Evolutionary conservation across 1,140 invertebrate species (phyloP).

Genomic region (Scaptomyza graminum): DNA sequence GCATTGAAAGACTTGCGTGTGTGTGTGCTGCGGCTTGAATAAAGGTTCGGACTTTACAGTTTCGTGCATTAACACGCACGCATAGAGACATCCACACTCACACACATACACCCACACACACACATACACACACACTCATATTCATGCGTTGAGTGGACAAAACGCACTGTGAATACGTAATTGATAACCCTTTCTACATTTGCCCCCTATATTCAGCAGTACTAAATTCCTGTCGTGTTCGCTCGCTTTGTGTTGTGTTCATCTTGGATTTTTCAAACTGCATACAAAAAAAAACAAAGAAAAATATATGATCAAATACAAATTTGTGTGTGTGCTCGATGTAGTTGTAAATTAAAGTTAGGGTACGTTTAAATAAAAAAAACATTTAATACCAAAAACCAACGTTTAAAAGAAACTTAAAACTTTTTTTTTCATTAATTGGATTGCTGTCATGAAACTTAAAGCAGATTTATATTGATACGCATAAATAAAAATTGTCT

Average conservation of each 20-base stretch:
- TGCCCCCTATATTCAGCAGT: constrained; percentile 9
- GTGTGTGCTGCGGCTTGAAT: constrained; percentile 28
- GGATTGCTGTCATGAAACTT: too few relatives aligned
- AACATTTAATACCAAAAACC: too few relatives aligned
- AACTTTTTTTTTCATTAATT: too few relatives aligned
- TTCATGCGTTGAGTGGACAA: constrained; percentile 35
- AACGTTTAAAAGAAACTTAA: too few relatives aligned
- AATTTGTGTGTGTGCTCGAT: background rate
- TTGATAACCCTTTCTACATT: constrained; percentile 23
- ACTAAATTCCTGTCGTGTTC: constrained; percentile 39
- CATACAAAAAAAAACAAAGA: background rate
- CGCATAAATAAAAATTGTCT: too few relatives aligned
- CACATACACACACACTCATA: constrained; percentile 3
- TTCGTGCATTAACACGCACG: constrained; percentile 81
- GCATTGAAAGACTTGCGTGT: constrained; percentile 40
- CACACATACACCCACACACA: constrained; percentile 43
- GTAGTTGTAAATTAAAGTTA: background rate
- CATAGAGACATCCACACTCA: constrained; percentile 71
- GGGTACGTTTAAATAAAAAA: too few relatives aligned
- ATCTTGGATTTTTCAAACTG: background rate
- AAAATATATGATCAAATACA: background rate
- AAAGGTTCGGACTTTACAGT: constrained; percentile 54
- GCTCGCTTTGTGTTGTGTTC: constrained; percentile 3
- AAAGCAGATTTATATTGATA: too few relatives aligned
- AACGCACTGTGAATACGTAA: constrained; percentile 69